Percentiles rank a stretch among this genome's conserved stretches.
Evolutionary conservation across 2,888 invertebrate species (phyloP).

Genomic region (Amblyjoppa proteus): DNA sequence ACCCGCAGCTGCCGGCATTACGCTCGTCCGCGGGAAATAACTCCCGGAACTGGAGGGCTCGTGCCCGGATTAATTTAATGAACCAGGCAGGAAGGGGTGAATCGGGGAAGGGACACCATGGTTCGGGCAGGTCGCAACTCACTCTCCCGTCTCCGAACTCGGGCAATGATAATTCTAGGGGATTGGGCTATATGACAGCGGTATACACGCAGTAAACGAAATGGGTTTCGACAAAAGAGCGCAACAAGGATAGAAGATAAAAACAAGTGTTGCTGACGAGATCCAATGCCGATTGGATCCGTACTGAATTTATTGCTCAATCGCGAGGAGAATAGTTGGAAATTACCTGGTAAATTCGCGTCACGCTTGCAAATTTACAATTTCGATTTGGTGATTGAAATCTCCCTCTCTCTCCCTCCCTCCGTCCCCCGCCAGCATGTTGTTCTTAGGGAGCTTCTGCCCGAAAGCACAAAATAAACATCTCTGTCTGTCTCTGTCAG

Average conservation of each 20-base stretch:
- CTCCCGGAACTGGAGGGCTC: constrained; percentile 50
- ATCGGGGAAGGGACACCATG: neutral
- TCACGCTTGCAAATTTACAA: constrained; percentile 65
- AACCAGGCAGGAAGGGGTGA: constrained; percentile 71
- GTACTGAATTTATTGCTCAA: constrained; percentile 72
- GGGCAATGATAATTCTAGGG: constrained; percentile 36
- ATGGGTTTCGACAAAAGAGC: constrained; percentile 15
- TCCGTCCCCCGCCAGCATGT: neutral
- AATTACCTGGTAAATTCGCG: constrained; percentile 67
- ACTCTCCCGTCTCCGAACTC: constrained; percentile 28
- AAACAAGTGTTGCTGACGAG: constrained; percentile 40
- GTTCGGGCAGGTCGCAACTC: constrained; percentile 30
- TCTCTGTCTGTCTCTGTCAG: too few relatives aligned
- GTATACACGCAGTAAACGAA: constrained; percentile 31
- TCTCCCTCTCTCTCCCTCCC: constrained; percentile 14
- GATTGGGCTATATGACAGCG: constrained; percentile 23
- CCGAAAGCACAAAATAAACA: too few relatives aligned
- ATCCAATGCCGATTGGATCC: constrained; percentile 55
- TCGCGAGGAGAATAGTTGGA: constrained; percentile 70
- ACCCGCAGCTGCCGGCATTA: constrained; percentile 43
- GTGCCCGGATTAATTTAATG: constrained; percentile 80
- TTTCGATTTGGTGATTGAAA: constrained; percentile 65
- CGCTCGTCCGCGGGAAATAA: constrained; percentile 39
- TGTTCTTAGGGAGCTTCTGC: too few relatives aligned
- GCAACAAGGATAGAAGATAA: constrained; percentile 42